Percentiles rank a stretch among this genome's conserved stretches.
Evolutionary conservation across 2,888 invertebrate species (phyloP).

Genomic region (Artemia sinica): DNA sequence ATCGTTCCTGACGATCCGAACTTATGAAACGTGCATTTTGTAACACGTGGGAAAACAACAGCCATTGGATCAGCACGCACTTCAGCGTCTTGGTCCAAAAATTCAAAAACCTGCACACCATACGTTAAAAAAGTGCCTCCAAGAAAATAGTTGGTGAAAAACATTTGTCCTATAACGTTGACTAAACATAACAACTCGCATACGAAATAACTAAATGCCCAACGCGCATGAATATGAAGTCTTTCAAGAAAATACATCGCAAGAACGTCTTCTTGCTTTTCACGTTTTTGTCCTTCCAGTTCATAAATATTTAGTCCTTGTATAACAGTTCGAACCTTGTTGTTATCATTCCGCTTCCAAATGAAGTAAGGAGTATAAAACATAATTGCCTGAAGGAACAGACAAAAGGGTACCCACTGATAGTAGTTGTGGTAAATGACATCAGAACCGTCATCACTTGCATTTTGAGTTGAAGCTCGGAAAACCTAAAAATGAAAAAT

Average conservation of each 20-base stretch:
- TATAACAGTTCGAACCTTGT: conserved; percentile 55
- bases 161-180: conserved; percentile 29
- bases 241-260: conserved; percentile 28
- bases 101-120: conserved; percentile 27
- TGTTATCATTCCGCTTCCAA: conserved; percentile 30
- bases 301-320: conserved; percentile 48
- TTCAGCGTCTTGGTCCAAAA: conserved; percentile 26
- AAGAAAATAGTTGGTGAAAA: conserved; percentile 28
- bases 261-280: conserved; percentile 23
- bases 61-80: conserved; percentile 28
- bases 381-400: conserved; percentile 30
- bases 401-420: conserved; percentile 32
- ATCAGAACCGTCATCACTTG: conserved; percentile 26
- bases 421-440: conserved; percentile 37
- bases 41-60: conserved; percentile 28
- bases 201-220: conserved; percentile 28
- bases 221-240: conserved; percentile 27
- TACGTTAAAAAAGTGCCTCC: conserved; percentile 28
- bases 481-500: too few species aligned
- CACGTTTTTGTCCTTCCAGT: conserved; percentile 36
- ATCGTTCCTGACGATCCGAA: conserved; percentile 33
- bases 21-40: conserved; percentile 29
- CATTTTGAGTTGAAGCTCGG: conserved; percentile 8
- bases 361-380: conserved; percentile 30
- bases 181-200: conserved; percentile 29